Conservation (phyloP, 2,113 vertebrate genomes). For the Coregonus clupeaformis region DNA sequence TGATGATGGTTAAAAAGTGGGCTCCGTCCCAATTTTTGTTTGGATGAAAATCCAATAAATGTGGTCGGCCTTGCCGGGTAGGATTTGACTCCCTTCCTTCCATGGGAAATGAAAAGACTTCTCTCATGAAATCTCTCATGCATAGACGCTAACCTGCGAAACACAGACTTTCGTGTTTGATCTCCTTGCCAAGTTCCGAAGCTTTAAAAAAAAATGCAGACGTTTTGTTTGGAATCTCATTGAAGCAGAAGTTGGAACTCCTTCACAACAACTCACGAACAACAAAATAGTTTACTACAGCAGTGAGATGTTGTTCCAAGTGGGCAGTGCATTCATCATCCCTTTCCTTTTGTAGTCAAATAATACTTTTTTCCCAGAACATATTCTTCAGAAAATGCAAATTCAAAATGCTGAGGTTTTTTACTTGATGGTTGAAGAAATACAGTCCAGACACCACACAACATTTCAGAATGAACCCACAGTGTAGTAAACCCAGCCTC, state of each 20-base stretch:
- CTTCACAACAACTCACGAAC: conserved; percentile 14
- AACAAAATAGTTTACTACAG: conserved; percentile 11
- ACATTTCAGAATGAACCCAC: no score
- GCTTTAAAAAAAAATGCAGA: conserved; percentile 37
- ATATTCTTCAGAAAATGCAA: no score
- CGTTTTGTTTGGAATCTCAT: conserved; percentile 41
- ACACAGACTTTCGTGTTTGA: conserved; percentile 60
- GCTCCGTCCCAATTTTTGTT: conserved; percentile 52
- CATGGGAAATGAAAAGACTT: conserved; percentile 51
- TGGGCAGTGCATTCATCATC: no score
- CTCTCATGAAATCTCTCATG: conserved; percentile 19
- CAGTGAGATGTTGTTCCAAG: no score
- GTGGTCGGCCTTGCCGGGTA: conserved; percentile 48
- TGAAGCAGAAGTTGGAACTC: conserved; percentile 45
- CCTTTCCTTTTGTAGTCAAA: no score
- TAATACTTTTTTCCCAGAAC: no score
- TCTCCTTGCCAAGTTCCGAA: conserved; percentile 56
- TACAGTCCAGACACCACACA: no score
- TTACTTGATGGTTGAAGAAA: no score
- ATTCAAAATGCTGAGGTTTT: no score
- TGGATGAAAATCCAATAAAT: conserved; percentile 57
- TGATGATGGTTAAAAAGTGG: conserved; percentile 52
- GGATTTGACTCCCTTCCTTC: conserved; percentile 60
- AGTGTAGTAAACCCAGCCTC: no score
- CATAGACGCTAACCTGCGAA: conserved; percentile 30